Base-by-base conservation (phyloP, 2,888 invertebrate species). In the Mythimna albipuncta region DNA sequence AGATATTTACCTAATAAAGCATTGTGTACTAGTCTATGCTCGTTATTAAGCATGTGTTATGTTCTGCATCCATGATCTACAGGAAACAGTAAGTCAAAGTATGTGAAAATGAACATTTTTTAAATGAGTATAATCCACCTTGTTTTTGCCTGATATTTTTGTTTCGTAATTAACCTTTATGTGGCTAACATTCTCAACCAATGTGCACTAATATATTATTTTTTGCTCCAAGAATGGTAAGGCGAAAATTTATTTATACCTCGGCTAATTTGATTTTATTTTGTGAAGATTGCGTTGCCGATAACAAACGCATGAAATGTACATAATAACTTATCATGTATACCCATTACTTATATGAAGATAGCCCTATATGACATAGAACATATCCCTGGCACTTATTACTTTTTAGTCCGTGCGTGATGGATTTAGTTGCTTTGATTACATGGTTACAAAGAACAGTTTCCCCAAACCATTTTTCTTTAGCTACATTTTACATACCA, bases 61-160 rank as follows among this genome's bases (percentile, higher is more conserved):
- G 96, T 96, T 94, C 94, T 92, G 95, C 95, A 95, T 96, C 94
- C 97, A 94, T 96, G 90, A 89, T 96, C 97, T 95, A 96, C 97
- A 98, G 98, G 97, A 98, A 97, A 97, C 97, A 97, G 98, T 98
- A 97, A 98, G 98, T 98, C 94, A 94, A 95, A 94, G 96, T 96
- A 96, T 94, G 96, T 95, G 90, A 90, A 92, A 91, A 90, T 83
- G 88, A 91, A 89, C 66, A 72, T 74, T 80, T 65, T 71, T 84
- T 91, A 89, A 89, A 90, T 87, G 88, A 90, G 88, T 93, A 90
- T 91, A 91, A 75, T 77, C 78, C 79, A 87, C 85, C 87, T 91
- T 91, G 80, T 87, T 91, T 93, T 92, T 93, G 94, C 94, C 95
- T 95, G 91, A 89, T 86, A 88, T 89, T 92, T 92, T 88, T 92